These are phyloP conservation scores for Archocentrus centrarchus DNA, from an alignment of 2,113 vertebrate genomes.

Conservation along the genomic window DNA sequence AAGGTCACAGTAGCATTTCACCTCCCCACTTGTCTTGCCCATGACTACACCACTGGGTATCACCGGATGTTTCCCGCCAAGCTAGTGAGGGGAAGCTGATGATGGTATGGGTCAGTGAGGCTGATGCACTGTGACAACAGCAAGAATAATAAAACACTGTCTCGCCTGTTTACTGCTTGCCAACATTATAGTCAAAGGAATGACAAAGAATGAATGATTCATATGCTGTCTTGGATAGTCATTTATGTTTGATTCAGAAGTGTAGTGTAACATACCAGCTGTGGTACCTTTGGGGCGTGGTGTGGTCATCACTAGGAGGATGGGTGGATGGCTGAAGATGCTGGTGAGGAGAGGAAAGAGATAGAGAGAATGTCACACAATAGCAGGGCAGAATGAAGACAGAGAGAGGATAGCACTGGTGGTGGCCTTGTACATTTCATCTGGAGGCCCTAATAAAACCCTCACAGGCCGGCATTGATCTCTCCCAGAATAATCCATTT, in stretches of 20 bases:
- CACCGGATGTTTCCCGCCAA: slow-evolving; percentile 39
- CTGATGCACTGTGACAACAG: slow-evolving; percentile 47
- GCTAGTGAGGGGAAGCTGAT: slow-evolving; percentile 9
- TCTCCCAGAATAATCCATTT: slow-evolving; percentile 81
- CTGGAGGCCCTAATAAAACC: slow-evolving; percentile 77
- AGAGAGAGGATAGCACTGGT: slow-evolving; percentile 54
- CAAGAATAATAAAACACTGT: slow-evolving; percentile 53
- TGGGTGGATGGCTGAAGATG: slow-evolving; percentile 21
- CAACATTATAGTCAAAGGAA: slow-evolving; percentile 52
- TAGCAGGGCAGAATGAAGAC: slow-evolving; percentile 64
- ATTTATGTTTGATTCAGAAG: slow-evolving; percentile 66
- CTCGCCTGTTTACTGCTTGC: slow-evolving; percentile 57
- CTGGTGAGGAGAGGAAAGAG: slow-evolving; percentile 6
- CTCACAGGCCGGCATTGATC: slow-evolving; percentile 78
- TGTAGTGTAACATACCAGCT: background rate
- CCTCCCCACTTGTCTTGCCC: slow-evolving; percentile 26
- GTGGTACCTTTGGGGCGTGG: background rate
- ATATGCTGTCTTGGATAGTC: slow-evolving; percentile 44
- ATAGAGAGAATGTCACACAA: slow-evolving; percentile 13
- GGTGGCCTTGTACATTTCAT: slow-evolving; percentile 75
- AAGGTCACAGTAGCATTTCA: slow-evolving; percentile 70
- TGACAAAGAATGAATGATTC: slow-evolving; percentile 69
- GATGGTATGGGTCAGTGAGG: slow-evolving; percentile 23
- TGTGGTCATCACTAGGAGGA: background rate
- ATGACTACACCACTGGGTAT: slow-evolving; percentile 44